Evolutionary conservation across 2,888 invertebrate species (phyloP).

Genomic region (Octodonta nipae): DNA sequence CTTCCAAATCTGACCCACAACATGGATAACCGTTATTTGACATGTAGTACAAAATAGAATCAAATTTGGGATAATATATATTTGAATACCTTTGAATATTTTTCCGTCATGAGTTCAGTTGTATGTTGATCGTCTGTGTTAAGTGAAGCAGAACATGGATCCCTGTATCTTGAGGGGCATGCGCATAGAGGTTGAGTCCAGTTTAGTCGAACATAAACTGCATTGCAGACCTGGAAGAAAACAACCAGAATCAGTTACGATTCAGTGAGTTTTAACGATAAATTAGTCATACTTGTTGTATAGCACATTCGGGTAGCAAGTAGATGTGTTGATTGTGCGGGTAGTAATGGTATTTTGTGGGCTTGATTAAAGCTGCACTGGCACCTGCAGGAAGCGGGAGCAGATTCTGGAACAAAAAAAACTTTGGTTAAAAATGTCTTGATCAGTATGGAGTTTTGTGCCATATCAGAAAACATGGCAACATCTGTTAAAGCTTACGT

Average conservation of each 20-base stretch:
- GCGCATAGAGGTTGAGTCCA: constrained; percentile 87
- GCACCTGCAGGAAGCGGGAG: constrained; percentile 53
- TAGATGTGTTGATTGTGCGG: constrained; percentile 89
- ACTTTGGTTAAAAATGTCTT: too few species aligned
- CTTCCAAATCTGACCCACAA: too few species aligned
- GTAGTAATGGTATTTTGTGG: constrained; percentile 87
- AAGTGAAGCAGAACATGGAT: constrained; percentile 81
- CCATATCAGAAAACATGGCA: too few species aligned
- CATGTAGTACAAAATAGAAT: too few species aligned
- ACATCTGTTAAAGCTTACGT: too few species aligned
- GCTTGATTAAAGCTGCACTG: constrained; percentile 62
- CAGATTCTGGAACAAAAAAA: constrained; percentile 48
- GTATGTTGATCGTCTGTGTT: constrained; percentile 86
- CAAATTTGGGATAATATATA: too few species aligned
- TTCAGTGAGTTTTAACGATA: neutral
- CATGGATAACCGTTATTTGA: too few species aligned
- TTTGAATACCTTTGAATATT: constrained; percentile 60
- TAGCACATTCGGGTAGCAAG: constrained; percentile 82
- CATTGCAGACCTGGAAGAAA: constrained; percentile 74
- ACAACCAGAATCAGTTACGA: too few species aligned
- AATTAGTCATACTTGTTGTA: constrained; percentile 64
- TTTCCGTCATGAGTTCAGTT: constrained; percentile 75
- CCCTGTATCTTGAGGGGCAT: constrained; percentile 75
- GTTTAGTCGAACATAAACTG: constrained; percentile 81
- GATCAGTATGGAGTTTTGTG: too few species aligned